phyloP scores from a whole-genome alignment of 2,888 invertebrate genomes.

The Hypsopygia costalis region DNA sequence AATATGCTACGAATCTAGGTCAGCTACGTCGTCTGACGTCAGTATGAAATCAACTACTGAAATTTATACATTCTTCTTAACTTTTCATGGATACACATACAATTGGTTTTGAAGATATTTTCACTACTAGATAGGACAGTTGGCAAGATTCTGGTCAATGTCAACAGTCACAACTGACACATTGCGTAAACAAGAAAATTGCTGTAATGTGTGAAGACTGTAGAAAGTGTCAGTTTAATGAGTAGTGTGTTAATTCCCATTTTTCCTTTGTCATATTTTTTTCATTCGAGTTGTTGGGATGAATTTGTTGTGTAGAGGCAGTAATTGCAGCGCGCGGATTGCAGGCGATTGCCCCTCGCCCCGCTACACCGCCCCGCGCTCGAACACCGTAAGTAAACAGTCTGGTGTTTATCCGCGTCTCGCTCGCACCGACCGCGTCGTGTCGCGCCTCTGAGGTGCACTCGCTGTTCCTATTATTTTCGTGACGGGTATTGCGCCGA shows the following conservation, averaged over 20 bases:
- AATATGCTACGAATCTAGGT: too few species aligned
- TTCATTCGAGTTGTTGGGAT: slow-evolving; percentile 51
- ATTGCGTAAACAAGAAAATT: too few species aligned
- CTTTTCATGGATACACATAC: too few species aligned
- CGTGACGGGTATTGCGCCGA: slow-evolving; percentile 81
- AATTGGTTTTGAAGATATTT: too few species aligned
- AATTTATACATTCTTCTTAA: too few species aligned
- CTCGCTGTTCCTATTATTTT: slow-evolving; percentile 80
- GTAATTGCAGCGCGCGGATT: slow-evolving; percentile 79
- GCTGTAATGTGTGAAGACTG: too few species aligned
- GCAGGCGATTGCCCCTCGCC: slow-evolving; percentile 69
- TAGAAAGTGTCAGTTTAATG: neutral
- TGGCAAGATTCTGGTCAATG: too few species aligned
- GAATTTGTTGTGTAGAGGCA: slow-evolving; percentile 65
- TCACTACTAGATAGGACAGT: too few species aligned
- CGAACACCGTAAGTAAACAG: slow-evolving; percentile 80
- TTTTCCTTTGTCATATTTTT: slow-evolving; percentile 23
- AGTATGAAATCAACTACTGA: too few species aligned
- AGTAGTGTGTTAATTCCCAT: neutral
- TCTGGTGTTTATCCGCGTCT: slow-evolving; percentile 81
- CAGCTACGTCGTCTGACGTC: too few species aligned
- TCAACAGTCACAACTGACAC: too few species aligned
- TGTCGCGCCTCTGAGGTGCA: slow-evolving; percentile 80
- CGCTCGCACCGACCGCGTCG: slow-evolving; percentile 78
- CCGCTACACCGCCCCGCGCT: slow-evolving; percentile 64